Conservation (phyloP, 2,113 vertebrate genomes). For the Galeopterus variegatus region DNA sequence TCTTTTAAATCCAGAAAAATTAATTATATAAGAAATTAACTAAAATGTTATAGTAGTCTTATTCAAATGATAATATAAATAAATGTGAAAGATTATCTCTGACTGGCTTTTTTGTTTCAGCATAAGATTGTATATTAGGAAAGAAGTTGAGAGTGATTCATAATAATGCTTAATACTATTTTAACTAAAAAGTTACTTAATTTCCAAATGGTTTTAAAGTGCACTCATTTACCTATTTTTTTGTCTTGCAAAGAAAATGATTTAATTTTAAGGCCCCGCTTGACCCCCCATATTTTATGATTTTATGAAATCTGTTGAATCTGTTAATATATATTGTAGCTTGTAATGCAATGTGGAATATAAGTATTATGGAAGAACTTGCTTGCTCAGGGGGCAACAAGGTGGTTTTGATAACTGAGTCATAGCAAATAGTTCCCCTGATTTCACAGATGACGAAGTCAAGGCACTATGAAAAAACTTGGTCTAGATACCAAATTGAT, state of each 20-base stretch:
- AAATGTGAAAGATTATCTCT: background rate
- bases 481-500: background rate
- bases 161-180: background rate
- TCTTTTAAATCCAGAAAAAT: conserved; percentile 9
- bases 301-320: background rate
- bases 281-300: background rate
- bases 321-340: background rate
- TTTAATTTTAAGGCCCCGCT: background rate
- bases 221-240: background rate
- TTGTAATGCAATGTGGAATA: background rate
- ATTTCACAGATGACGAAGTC: conserved; percentile 43
- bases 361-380: background rate
- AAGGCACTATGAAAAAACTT: background rate
- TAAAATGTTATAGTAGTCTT: background rate
- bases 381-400: background rate
- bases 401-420: conserved; percentile 7
- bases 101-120: background rate
- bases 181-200: conserved; percentile 26
- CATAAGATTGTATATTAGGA: background rate
- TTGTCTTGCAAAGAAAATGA: background rate
- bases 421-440: background rate
- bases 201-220: conserved; percentile 49
- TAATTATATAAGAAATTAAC: background rate
- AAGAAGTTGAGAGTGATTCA: background rate
- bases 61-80: conserved; percentile 39